Evolutionary conservation across 2,888 invertebrate species (phyloP), one percentile per base, ranked within the genome.

Genomic region (Drosophila peninsularis): DNA sequence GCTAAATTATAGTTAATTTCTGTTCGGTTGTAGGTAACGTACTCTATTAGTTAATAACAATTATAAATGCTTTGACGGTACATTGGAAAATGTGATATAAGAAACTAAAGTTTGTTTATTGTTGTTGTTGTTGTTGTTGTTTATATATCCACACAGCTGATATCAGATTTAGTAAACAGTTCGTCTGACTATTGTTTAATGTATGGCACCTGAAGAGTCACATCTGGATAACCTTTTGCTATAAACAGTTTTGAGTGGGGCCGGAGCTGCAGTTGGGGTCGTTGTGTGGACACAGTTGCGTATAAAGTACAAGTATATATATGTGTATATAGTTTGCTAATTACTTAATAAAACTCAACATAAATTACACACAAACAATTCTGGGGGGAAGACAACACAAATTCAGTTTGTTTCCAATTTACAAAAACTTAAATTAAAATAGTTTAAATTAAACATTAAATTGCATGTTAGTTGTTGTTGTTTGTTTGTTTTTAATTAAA

Each of bases 51-150:
- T 69, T 63, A 62, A 87, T 86, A 89, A 89, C 85, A 89, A 89
- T 80, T 81, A 87, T 87, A 87, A 87, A 87, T 89, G 90, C 87
- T 86, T 86, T 83, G 85, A 86, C 88, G 89, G 87, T 88, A 88
- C 87, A 89, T 88, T 88, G 88, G 82, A 86, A 82, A 83, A 74
- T 71, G 73, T 67, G 56, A 73, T 83, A 81, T 75, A 72, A 76
- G 82, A 75, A 82, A 80, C 82, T 76, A 82, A 81, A 69, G 27
- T 67, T 80, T 63, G 55, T 13, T 64, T 34, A 13, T 50, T 63
- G 7, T 14, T 27, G 36, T 27, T n/a, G 7, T 9, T 37, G 24
- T 49, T 7, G 19, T 13, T 19, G n/a, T n/a, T 19, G 7, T 24
- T 11, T 39, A 13, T 62, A 69, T 63, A 83, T 86, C 82, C 81